Evolutionary conservation across 2,113 vertebrate species (phyloP).

Genomic region (Lophius piscatorius): DNA sequence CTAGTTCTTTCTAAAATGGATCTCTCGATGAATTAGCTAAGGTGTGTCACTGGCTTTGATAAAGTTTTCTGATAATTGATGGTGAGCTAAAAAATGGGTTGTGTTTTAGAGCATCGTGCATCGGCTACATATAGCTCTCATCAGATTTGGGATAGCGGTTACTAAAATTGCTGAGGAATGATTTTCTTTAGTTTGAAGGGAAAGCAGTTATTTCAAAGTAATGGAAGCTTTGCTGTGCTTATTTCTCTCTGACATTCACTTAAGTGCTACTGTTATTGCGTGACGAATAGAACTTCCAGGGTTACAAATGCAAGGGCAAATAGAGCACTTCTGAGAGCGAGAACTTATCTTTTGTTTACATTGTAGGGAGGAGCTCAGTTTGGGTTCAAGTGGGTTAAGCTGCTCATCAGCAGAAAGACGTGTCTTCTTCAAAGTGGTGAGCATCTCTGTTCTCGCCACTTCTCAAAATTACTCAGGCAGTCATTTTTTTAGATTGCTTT

Average conservation of each 20-base stretch:
- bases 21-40: slow-evolving; percentile 36
- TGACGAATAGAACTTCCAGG: slow-evolving; percentile 46
- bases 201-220: no score
- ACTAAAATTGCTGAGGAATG: no score
- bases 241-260: slow-evolving; percentile 13
- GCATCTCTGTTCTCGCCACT: neutral
- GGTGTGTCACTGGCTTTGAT: slow-evolving; percentile 25
- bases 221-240: slow-evolving; percentile 31
- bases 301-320: slow-evolving; percentile 36
- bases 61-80: slow-evolving; percentile 4
- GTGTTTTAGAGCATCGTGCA: neutral
- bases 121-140: neutral
- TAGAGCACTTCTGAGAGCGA: slow-evolving; percentile 19
- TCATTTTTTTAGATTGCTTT: slow-evolving; percentile 2
- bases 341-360: slow-evolving; percentile 23
- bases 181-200: no score
- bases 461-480: neutral
- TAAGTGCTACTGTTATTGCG: neutral
- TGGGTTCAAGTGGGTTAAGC: slow-evolving; percentile 22
- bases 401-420: slow-evolving; percentile 19
- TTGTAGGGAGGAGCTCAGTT: slow-evolving; percentile 15
- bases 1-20: slow-evolving; percentile 23
- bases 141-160: slow-evolving; percentile 1
- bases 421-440: neutral
- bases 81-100: slow-evolving; percentile 4